These are phyloP conservation scores for Phrynocephalus versicolor DNA, from an alignment of 2,113 vertebrate genomes.

Conservation along the genomic window DNA sequence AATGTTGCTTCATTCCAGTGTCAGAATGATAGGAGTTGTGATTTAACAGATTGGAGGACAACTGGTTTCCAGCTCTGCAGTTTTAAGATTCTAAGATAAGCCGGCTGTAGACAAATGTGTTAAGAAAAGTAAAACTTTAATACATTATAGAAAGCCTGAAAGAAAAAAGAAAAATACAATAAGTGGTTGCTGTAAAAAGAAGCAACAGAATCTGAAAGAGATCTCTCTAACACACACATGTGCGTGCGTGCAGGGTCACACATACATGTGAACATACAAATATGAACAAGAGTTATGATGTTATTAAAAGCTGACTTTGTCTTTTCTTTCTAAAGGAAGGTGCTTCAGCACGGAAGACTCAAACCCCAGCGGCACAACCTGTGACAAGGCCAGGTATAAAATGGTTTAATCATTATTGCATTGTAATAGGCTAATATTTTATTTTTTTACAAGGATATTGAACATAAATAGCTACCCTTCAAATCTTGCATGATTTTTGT, in stretches of 20 bases:
- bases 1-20: not conserved
- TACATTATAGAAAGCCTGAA: too few species aligned
- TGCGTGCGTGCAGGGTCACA: too few species aligned
- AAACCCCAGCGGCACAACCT: constrained; percentile 92
- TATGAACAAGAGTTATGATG: not conserved
- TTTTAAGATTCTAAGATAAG: too few species aligned
- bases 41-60: too few species aligned
- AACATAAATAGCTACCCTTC: not conserved
- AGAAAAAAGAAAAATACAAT: not conserved
- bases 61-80: too few species aligned
- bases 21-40: too few species aligned
- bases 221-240: too few species aligned
- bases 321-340: constrained; percentile 85
- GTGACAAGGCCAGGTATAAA: constrained; percentile 92
- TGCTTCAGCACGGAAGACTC: constrained; percentile 95
- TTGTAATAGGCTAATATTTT: not conserved
- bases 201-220: too few species aligned
- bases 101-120: too few species aligned
- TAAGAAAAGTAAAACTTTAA: too few species aligned
- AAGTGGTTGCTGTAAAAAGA: not conserved
- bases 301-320: not conserved
- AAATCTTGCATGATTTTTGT: not conserved
- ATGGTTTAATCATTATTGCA: not conserved
- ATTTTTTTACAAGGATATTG: not conserved
- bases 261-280: not conserved